phyloP scores from a whole-genome alignment of 2,888 invertebrate species.

The Mesorhabditis sp. region DNA sequence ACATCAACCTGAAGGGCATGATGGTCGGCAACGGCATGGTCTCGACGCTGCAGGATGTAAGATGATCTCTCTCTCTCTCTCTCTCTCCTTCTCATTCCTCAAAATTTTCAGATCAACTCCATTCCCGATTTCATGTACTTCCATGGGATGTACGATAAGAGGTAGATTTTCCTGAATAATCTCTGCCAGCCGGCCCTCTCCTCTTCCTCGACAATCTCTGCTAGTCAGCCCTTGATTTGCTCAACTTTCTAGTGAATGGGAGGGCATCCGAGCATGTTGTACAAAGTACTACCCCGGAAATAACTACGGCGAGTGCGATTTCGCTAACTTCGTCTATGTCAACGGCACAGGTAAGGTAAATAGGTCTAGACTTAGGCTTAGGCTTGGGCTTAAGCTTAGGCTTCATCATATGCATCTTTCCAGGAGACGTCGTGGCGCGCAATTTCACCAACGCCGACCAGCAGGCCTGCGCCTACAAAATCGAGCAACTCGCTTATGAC shows the following conservation, averaged over 20 bases:
- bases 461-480: constrained; percentile 28
- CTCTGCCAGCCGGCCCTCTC: too few species aligned
- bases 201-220: too few species aligned
- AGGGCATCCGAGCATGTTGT: constrained; percentile 36
- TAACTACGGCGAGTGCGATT: constrained; percentile 23
- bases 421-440: constrained; percentile 24
- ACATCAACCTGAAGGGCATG: constrained; percentile 43
- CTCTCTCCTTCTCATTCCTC: background rate
- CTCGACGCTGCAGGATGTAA: constrained; percentile 33
- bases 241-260: constrained; percentile 31
- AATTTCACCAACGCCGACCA: constrained; percentile 21
- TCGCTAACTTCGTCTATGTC: constrained; percentile 36
- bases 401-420: background rate
- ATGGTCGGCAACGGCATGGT: constrained; percentile 51
- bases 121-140: constrained; percentile 45
- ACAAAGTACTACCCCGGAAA: constrained; percentile 14
- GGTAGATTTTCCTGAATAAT: constrained; percentile 16
- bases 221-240: too few species aligned
- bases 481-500: constrained; percentile 30
- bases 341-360: constrained; percentile 7
- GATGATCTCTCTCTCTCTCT: constrained; percentile 1
- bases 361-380: background rate
- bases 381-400: too few species aligned
- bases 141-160: constrained; percentile 45
- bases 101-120: constrained; percentile 51